Conservation (phyloP, 2,113 vertebrate species). For the Terrapene triunguis region DNA sequence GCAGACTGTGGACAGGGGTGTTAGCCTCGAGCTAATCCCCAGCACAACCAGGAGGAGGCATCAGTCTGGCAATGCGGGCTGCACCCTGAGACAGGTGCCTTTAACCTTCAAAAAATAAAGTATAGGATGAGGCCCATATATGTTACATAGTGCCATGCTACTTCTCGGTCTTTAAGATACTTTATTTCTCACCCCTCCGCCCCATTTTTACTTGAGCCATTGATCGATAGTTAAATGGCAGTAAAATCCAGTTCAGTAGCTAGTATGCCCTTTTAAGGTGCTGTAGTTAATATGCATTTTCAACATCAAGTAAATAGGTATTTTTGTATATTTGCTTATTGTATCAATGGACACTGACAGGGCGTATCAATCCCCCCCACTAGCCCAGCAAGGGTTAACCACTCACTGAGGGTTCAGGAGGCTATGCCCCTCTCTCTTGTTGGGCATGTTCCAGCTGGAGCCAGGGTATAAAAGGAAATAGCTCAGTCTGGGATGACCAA, state of each 20-base stretch:
- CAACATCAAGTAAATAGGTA: accelerated
- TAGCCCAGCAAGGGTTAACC: no score
- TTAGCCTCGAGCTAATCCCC: no score
- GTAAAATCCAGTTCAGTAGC: not conserved
- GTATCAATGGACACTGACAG: not conserved
- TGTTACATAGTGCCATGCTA: not conserved
- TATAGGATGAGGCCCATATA: not conserved
- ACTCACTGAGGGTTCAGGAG: not conserved
- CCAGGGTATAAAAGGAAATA: not conserved
- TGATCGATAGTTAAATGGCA: not conserved
- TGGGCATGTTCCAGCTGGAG: not conserved
- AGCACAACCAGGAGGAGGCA: no score
- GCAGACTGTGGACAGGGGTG: no score
- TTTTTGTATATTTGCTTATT: not conserved
- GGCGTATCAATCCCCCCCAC: no score
- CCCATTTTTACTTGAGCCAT: not conserved
- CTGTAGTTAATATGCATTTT: not conserved
- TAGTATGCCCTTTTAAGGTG: not conserved
- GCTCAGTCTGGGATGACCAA: not conserved
- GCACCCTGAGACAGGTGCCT: no score
- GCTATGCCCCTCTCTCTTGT: not conserved
- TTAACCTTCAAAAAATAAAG: no score
- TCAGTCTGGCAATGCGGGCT: no score
- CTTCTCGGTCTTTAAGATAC: not conserved
- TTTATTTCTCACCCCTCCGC: accelerated